phyloP scores from a whole-genome alignment of 64 coral and sea anemone species.

The Pocillopora damicornis region DNA sequence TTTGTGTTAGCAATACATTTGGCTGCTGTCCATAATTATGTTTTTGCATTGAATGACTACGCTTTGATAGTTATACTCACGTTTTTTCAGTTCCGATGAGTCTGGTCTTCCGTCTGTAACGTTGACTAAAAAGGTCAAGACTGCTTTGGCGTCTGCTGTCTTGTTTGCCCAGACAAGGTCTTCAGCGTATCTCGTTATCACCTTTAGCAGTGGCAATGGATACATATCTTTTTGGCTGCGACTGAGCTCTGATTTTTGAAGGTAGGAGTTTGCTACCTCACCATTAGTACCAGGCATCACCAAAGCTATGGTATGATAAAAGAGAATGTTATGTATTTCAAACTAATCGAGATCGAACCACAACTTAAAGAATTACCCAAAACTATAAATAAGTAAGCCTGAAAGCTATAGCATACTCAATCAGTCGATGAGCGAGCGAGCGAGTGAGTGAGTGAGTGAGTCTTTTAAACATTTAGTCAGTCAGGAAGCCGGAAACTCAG shows the following conservation, averaged over 20 bases:
- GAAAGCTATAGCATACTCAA: too few species aligned
- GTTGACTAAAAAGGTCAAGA: constrained; percentile 1
- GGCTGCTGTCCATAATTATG: background rate
- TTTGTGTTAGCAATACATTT: background rate
- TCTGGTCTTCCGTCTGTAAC: constrained; percentile 11
- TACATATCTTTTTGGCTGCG: background rate
- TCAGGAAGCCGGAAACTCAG: too few species aligned
- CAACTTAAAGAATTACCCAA: too few species aligned
- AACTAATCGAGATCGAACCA: background rate
- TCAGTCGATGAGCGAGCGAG: too few species aligned
- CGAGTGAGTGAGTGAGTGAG: too few species aligned
- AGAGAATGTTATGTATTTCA: background rate
- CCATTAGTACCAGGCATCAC: background rate
- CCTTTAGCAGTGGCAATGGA: constrained; percentile 1
- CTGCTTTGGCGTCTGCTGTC: background rate
- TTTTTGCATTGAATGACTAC: background rate
- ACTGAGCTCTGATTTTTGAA: background rate
- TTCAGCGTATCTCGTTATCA: constrained; percentile 18
- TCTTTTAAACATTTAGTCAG: too few species aligned
- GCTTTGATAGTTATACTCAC: background rate
- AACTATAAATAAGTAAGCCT: too few species aligned
- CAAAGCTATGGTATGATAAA: background rate
- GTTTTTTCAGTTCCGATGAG: background rate
- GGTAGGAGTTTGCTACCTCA: background rate
- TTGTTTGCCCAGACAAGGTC: constrained; percentile 17